Base-by-base conservation (phyloP, 92 coral and sea anemone species). In the Porites rus region DNA sequence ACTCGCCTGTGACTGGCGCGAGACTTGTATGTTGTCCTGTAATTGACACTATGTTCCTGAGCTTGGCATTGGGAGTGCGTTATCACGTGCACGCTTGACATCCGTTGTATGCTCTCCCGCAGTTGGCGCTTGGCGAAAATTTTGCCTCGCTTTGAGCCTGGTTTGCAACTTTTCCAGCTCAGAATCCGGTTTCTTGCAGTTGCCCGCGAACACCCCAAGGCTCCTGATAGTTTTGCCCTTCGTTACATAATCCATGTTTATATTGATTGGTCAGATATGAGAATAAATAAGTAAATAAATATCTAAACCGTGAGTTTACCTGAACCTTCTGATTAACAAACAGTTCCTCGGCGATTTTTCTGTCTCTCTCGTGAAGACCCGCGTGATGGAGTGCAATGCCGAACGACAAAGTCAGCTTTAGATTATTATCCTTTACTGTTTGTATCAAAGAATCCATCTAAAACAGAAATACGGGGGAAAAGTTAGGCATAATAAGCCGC, bases 311-410 rank as follows among this genome's bases (percentile, higher is more conserved):
- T 4, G 46, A 38, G 38, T 76, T 59, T 74, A 97, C 99, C 95
- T 97, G 99, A 79, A 97, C 91, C 90, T 93, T 97, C 79, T 97
- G 99, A 68, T 97, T 97, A 69, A 97, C 99, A 65, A 97, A 97
- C 81, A 97, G 94, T 77, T 97, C 98, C 76, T 97, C 99, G 0
- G 95, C 97, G 38, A 92, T 77, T 76, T 93, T 97, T 17, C 99
- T 89, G 92, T 97, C 99, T 38, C 95, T 89, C 82, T 97, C 99
- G 88, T 97, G 99, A n/a, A 97, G 79, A 43, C 99, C 99, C 38
- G 99, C 99, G 80, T 97, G 99, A 67, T 97, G 99, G 17, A 97
- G 93, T 10, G 97, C 99, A 63, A 97, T 95, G 18, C 99, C 99
- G 75, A 97, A 97, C 69, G 99, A 95, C 66, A 97, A 69, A 20